phyloP scores from a whole-genome alignment of 2,113 vertebrate genomes.

The Serinus canaria region DNA sequence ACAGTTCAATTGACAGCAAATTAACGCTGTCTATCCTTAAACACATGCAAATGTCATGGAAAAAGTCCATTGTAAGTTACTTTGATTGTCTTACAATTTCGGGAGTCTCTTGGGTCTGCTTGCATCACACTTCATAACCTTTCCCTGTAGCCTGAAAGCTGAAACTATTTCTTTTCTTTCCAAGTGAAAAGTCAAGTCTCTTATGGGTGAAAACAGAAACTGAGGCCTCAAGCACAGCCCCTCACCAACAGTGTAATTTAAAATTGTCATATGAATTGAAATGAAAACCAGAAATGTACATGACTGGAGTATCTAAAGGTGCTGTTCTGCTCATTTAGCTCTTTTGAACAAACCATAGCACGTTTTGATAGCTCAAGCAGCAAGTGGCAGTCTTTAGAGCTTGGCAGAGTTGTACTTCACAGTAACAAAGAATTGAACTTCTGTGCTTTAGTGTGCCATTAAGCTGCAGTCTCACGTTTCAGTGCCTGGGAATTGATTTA shows the following conservation, averaged over 20 bases:
- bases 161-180: not conserved
- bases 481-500: slow-evolving; percentile 45
- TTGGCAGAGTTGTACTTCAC: not conserved
- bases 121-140: not conserved
- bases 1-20: not conserved
- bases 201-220: not conserved
- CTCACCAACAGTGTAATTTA: not conserved
- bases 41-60: not conserved
- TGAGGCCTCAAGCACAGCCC: not conserved
- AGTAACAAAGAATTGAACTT: not conserved
- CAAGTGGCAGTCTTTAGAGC: not conserved
- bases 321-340: not conserved
- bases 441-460: not conserved
- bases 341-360: not conserved
- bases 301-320: not conserved
- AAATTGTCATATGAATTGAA: not conserved
- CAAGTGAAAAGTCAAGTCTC: not conserved
- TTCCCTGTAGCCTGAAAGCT: not conserved
- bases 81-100: not conserved
- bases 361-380: not conserved
- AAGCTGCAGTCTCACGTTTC: not conserved
- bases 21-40: not conserved
- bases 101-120: not conserved
- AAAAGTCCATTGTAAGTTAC: not conserved
- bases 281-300: fast-evolving